phyloP scores from a whole-genome alignment of 2,797 vertebrate species.

The Cetoscarus ocellatus region DNA sequence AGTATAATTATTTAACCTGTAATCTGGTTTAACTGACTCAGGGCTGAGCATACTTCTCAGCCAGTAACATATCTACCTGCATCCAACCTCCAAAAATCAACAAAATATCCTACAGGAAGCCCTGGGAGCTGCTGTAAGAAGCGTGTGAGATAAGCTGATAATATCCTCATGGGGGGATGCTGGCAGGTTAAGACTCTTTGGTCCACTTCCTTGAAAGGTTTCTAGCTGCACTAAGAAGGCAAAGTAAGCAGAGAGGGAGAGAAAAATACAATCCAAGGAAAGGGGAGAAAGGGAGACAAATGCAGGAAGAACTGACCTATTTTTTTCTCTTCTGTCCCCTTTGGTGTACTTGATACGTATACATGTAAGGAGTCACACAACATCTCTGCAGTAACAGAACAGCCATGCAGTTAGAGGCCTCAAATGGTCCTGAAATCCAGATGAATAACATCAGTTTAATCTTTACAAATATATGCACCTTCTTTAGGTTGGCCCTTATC shows the following conservation, averaged over 20 bases:
- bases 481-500: neutral
- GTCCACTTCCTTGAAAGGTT: constrained; percentile 62
- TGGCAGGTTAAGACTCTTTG: constrained; percentile 57
- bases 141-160: constrained; percentile 43
- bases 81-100: constrained; percentile 27
- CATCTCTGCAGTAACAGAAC: constrained; percentile 12
- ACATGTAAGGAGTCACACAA: constrained; percentile 31
- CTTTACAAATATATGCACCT: neutral
- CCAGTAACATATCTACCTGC: constrained; percentile 7
- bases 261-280: constrained; percentile 75
- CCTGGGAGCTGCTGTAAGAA: constrained; percentile 16
- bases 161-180: constrained; percentile 37
- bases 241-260: constrained; percentile 34
- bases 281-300: constrained; percentile 62
- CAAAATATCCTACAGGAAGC: constrained; percentile 40
- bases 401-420: neutral
- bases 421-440: neutral
- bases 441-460: neutral
- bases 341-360: constrained; percentile 44
- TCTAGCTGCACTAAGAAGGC: constrained; percentile 36
- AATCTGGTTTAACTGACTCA: constrained; percentile 5
- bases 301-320: constrained; percentile 67
- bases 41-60: constrained; percentile 1
- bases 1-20: constrained; percentile 3
- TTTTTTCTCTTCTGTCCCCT: constrained; percentile 40